Percentiles rank a stretch among this genome's conserved stretches.
These are phyloP conservation scores for Micromys minutus DNA, from an alignment of 2,113 vertebrate genomes.

Conservation along the genomic window DNA sequence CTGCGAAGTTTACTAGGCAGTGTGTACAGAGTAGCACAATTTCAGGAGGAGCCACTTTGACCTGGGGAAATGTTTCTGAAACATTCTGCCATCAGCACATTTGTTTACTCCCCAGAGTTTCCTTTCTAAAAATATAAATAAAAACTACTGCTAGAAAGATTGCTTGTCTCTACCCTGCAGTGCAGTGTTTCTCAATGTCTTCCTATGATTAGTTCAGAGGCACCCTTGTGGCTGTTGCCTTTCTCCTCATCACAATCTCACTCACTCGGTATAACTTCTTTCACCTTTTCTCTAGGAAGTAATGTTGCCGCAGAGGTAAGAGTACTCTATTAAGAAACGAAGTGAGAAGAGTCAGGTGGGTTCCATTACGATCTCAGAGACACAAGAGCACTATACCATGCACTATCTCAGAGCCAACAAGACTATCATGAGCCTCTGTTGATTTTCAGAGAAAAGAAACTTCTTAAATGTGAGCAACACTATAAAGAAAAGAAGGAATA, in stretches of 20 bases:
- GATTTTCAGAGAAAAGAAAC: constrained; percentile 26
- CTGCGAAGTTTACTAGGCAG: constrained; percentile 82
- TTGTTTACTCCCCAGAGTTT: constrained; percentile 88
- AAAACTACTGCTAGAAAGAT: constrained; percentile 69
- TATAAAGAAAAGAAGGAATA: neutral
- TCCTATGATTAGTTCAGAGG: neutral
- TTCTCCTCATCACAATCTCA: neutral
- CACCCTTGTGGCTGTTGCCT: neutral
- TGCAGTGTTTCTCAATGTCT: neutral
- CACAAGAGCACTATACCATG: constrained; percentile 27
- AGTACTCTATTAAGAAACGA: neutral
- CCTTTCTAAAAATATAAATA: constrained; percentile 83
- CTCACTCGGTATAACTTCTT: neutral
- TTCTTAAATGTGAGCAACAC: neutral
- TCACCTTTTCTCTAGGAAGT: neutral
- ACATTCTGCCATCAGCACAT: constrained; percentile 88
- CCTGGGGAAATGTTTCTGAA: constrained; percentile 85
- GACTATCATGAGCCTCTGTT: neutral
- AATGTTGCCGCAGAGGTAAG: neutral
- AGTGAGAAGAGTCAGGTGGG: constrained; percentile 22
- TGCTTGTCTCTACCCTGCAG: constrained; percentile 22
- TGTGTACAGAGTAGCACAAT: constrained; percentile 86
- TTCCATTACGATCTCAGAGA: constrained; percentile 35
- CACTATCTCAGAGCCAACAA: constrained; percentile 9
- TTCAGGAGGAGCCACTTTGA: constrained; percentile 85